Conservation (phyloP, 1,140 invertebrate species). For the Lordiphosa stackelbergi region DNA sequence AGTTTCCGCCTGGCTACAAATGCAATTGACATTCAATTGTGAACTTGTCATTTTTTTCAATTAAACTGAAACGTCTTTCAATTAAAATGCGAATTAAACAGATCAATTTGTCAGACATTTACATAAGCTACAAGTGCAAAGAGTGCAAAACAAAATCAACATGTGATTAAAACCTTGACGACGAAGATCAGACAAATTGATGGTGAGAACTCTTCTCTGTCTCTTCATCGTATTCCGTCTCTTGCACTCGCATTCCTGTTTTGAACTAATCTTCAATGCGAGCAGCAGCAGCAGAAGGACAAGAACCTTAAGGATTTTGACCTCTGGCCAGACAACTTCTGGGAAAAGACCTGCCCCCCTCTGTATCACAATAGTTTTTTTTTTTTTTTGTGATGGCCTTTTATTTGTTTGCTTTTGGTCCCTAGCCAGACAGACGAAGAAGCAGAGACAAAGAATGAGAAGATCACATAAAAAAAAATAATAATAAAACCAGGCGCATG, state of each 20-base stretch:
- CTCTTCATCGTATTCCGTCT: background rate
- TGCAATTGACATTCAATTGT: slow-evolving; percentile 52
- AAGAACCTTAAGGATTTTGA: slow-evolving; percentile 76
- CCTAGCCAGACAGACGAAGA: slow-evolving; percentile 8
- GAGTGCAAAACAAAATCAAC: slow-evolving; percentile 16
- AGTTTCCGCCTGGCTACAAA: slow-evolving; percentile 40
- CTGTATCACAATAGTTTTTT: slow-evolving; percentile 36
- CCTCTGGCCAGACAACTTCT: slow-evolving; percentile 60
- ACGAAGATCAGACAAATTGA: background rate
- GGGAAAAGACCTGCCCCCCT: slow-evolving; percentile 49
- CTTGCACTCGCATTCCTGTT: background rate
- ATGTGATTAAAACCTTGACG: slow-evolving; percentile 19
- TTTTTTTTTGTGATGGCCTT: slow-evolving; percentile 32
- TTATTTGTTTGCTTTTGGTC: slow-evolving; percentile 37
- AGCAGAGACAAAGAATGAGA: slow-evolving; percentile 25
- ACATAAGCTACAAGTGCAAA: slow-evolving; percentile 22
- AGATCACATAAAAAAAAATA: background rate
- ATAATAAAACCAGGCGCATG: slow-evolving; percentile 11
- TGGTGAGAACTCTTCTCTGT: background rate
- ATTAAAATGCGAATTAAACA: slow-evolving; percentile 40
- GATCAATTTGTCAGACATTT: slow-evolving; percentile 27
- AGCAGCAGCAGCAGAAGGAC: slow-evolving; percentile 52
- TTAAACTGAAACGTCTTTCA: slow-evolving; percentile 33
- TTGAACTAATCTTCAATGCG: background rate
- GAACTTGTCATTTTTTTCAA: slow-evolving; percentile 27